Conservation (phyloP, 1,140 invertebrate species). For the Archivesica marissinica region DNA sequence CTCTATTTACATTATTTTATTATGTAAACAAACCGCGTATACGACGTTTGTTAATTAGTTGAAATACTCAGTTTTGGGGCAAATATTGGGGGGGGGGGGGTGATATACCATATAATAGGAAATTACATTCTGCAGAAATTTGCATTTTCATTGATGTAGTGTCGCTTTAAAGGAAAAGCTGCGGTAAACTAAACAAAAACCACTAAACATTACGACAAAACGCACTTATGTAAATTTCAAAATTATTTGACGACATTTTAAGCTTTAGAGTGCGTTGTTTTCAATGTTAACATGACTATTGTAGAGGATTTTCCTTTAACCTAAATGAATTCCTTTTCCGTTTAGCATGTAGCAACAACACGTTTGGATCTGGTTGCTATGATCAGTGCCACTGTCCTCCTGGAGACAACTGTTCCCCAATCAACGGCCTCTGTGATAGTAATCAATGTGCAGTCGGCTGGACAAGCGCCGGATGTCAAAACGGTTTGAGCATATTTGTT, state of each 20-base stretch:
- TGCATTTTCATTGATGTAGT: too few relatives aligned
- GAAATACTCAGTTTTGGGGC: too few relatives aligned
- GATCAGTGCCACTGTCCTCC: constrained; percentile 53
- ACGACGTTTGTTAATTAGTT: too few relatives aligned
- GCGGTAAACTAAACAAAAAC: not conserved
- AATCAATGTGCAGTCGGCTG: constrained; percentile 51
- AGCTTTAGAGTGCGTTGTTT: not conserved
- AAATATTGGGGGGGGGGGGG: too few relatives aligned
- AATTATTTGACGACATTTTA: not conserved
- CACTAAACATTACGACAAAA: not conserved
- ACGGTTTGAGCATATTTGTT: constrained; percentile 17
- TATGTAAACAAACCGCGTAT: too few relatives aligned
- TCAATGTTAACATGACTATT: not conserved
- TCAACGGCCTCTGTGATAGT: constrained; percentile 55
- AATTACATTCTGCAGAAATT: too few relatives aligned
- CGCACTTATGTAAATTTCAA: not conserved
- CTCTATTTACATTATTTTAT: too few relatives aligned
- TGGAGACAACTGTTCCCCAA: constrained; percentile 38
- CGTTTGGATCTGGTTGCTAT: constrained; percentile 49
- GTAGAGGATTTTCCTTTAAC: not conserved
- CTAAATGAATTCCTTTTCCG: not conserved
- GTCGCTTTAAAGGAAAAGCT: too few relatives aligned
- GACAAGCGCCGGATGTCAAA: constrained; percentile 60
- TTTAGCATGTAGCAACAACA: constrained; percentile 52
- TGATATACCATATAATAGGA: too few relatives aligned